Base-by-base conservation (phyloP, 1,140 invertebrate genomes). In the Drosophila arawakana region DNA sequence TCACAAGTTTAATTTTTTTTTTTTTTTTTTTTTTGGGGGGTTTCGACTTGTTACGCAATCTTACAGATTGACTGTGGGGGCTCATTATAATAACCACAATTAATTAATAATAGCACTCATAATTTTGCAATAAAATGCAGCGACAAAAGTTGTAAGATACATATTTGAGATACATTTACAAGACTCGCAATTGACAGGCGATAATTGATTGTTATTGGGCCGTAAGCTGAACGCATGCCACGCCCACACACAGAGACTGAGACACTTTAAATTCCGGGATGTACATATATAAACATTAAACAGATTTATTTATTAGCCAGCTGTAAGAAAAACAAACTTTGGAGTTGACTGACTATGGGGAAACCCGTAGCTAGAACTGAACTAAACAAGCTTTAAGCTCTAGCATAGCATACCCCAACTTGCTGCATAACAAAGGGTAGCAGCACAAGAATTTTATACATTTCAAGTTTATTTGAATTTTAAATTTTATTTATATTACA, bases 121-220 rank as follows among this genome's bases (percentile, higher is more conserved):
- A 62, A 62, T 62, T 69, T 74, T 43, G 58, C 66, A 68, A 73
- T 73, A 73, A 73, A 73, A 61, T 61, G 61, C 52, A 58, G 60
- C 47, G 46, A 69, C 57, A 77, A 71, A 65, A 58, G 54, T 66
- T 66, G 58, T 18, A 2, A 35, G 25, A 54, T 7, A 80, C 47
- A 66, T 70, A 81, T 76, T 70, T 70, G 71, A 66, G 75, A 74
- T 66, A 78, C 60, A 78, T 76, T 81, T 81, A 81, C 78, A 81
- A 82, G 79, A 77, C 44, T 68, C 70, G 65, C 65, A 67, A 78
- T 75, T 82, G 80, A 82, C 80, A 82, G 66, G 47, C 59, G 76
- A 80, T 83, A 83, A 83, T 83, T 84, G 73, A 83, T 84, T 74
- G 72, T 80, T 83, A 83, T 83, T 81, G 78, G 62, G 47, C 37